These are phyloP conservation scores for Trypoxylon attenuatum DNA, from an alignment of 2,888 invertebrate genomes.

Conservation along the genomic window DNA sequence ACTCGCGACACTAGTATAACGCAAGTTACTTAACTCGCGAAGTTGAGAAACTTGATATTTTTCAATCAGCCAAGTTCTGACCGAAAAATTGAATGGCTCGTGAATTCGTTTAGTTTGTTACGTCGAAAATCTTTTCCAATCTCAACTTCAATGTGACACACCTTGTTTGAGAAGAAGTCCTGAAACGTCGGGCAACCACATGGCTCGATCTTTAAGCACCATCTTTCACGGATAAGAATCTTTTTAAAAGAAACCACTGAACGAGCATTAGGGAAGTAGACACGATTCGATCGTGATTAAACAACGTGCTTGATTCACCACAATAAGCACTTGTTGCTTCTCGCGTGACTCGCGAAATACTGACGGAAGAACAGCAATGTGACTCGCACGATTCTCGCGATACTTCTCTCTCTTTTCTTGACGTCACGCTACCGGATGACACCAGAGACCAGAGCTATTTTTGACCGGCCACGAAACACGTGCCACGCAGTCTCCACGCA, in stretches of 20 bases:
- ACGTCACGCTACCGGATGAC: conserved; percentile 53
- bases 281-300: not conserved
- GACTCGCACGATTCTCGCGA: conserved; percentile 4
- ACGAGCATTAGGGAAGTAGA: too few relatives aligned
- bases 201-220: conserved; percentile 35
- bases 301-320: conserved; percentile 15
- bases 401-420: conserved; percentile 17
- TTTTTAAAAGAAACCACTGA: not conserved
- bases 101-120: too few relatives aligned
- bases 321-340: conserved; percentile 56
- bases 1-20: too few relatives aligned
- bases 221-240: conserved; percentile 10
- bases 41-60: too few relatives aligned
- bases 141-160: too few relatives aligned
- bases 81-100: too few relatives aligned
- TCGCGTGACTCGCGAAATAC: conserved; percentile 46
- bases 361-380: conserved; percentile 22
- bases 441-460: conserved; percentile 47
- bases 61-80: too few relatives aligned
- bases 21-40: too few relatives aligned
- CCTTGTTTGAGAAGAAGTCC: conserved; percentile 54
- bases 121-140: too few relatives aligned
- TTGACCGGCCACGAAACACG: conserved; percentile 13
- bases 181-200: conserved; percentile 46
- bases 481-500: conserved; percentile 32